phyloP scores from a whole-genome alignment of 2,888 invertebrate genomes.

The Mythimna albipuncta region DNA sequence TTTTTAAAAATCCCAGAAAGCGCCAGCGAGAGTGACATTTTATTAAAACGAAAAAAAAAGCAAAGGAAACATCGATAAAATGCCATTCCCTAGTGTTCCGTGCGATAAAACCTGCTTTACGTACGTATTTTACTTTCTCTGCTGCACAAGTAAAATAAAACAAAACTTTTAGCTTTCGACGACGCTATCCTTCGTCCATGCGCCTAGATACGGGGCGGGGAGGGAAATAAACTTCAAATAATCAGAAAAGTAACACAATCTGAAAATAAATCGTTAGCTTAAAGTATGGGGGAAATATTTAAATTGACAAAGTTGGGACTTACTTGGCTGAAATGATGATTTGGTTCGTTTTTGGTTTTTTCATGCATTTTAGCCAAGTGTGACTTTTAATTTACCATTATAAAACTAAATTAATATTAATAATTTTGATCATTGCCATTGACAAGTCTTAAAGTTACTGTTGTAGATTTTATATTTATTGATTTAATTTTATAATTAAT shows the following conservation, averaged over 20 bases:
- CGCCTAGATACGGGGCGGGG: slow-evolving; percentile 68
- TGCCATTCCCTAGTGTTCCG: slow-evolving; percentile 73
- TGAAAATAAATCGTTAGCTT: slow-evolving; percentile 77
- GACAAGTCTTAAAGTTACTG: too few species aligned
- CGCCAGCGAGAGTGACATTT: slow-evolving; percentile 64
- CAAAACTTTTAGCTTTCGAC: slow-evolving; percentile 71
- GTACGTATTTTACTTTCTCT: slow-evolving; percentile 88
- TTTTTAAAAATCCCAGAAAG: slow-evolving; percentile 45
- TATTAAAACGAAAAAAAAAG: slow-evolving; percentile 43
- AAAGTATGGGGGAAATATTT: slow-evolving; percentile 22
- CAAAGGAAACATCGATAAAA: slow-evolving; percentile 67
- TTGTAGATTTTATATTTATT: background rate
- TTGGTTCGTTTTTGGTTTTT: background rate
- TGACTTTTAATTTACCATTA: background rate
- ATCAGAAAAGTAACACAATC: slow-evolving; percentile 72
- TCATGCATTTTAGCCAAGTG: slow-evolving; percentile 14
- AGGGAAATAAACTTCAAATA: slow-evolving; percentile 68
- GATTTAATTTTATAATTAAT: background rate
- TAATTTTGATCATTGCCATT: background rate
- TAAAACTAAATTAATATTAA: background rate
- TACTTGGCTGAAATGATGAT: slow-evolving; percentile 16
- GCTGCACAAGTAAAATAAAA: slow-evolving; percentile 79
- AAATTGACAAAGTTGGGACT: background rate
- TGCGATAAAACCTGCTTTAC: slow-evolving; percentile 68
- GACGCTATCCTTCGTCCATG: slow-evolving; percentile 73